Evolutionary conservation across 2,797 vertebrate genomes (phyloP).

Genomic region (Hemitrygon akajei): DNA sequence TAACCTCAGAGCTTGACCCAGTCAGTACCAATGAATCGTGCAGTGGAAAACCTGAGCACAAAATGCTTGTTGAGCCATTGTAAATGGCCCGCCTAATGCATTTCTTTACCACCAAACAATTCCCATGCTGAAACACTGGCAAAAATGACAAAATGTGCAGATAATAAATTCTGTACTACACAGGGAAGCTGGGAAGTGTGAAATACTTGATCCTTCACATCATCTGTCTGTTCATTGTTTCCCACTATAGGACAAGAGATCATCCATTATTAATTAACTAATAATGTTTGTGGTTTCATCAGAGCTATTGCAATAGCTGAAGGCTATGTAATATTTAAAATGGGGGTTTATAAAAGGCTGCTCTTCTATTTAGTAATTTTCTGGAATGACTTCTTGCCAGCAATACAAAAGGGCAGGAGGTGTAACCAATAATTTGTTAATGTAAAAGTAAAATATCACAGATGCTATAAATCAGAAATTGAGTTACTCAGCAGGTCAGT

Average conservation of each 20-base stretch:
- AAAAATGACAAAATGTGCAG: neutral
- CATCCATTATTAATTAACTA: neutral
- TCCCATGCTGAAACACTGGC: neutral
- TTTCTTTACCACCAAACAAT: too few species aligned
- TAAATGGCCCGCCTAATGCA: too few species aligned
- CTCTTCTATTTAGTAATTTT: neutral
- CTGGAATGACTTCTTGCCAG: neutral
- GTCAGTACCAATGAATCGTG: too few species aligned
- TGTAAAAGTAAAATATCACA: too few species aligned
- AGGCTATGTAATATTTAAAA: slow-evolving; percentile 1
- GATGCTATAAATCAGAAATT: too few species aligned
- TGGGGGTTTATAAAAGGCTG: neutral
- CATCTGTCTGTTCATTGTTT: neutral
- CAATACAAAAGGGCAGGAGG: neutral
- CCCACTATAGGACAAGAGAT: neutral
- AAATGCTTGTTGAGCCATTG: too few species aligned
- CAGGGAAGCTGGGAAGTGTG: neutral
- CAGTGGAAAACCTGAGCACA: too few species aligned
- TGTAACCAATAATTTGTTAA: neutral
- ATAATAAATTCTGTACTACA: neutral
- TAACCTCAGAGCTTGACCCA: too few species aligned
- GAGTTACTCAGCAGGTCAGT: too few species aligned
- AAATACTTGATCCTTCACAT: neutral
- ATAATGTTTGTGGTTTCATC: neutral
- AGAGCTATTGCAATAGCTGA: neutral